Percentiles rank a stretch among this genome's conserved stretches.
Conservation (phyloP, 2,113 vertebrate genomes). For the Dendropsophus ebraccatus region DNA sequence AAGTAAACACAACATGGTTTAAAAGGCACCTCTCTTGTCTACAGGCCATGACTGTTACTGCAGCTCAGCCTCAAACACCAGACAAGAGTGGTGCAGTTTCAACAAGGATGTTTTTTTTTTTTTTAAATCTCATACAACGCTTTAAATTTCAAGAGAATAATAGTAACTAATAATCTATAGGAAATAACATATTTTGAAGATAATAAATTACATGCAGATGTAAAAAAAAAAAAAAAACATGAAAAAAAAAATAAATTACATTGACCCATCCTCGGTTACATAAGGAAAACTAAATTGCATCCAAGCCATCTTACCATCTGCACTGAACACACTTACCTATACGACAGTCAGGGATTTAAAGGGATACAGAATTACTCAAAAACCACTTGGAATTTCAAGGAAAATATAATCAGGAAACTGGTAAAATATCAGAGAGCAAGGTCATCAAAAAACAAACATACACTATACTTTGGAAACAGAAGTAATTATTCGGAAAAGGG, state of each 20-base stretch:
- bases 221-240: background rate
- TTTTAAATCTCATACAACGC: background rate
- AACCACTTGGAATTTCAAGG: background rate
- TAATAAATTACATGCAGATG: constrained; percentile 1
- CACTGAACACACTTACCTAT: constrained; percentile 6
- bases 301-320: background rate
- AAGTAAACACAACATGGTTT: background rate
- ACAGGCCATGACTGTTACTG: background rate
- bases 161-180: background rate
- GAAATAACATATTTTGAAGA: background rate
- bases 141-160: background rate
- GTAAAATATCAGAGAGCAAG: constrained; percentile 13
- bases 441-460: constrained; percentile 36
- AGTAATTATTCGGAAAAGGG: background rate
- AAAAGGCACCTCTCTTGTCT: background rate
- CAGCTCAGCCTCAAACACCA: background rate
- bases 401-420: background rate
- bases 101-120: background rate
- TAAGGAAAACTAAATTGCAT: background rate
- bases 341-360: constrained; percentile 4
- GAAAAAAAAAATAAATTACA: background rate
- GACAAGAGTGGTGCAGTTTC: background rate
- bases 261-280: background rate
- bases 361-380: constrained; percentile 15
- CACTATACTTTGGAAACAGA: constrained; percentile 23